A percentile compares a stretch with the other conserved stretches of the same genome.
Evolutionary conservation across 2,797 vertebrate genomes (phyloP).

Genomic region (Typhlichthys subterraneus): DNA sequence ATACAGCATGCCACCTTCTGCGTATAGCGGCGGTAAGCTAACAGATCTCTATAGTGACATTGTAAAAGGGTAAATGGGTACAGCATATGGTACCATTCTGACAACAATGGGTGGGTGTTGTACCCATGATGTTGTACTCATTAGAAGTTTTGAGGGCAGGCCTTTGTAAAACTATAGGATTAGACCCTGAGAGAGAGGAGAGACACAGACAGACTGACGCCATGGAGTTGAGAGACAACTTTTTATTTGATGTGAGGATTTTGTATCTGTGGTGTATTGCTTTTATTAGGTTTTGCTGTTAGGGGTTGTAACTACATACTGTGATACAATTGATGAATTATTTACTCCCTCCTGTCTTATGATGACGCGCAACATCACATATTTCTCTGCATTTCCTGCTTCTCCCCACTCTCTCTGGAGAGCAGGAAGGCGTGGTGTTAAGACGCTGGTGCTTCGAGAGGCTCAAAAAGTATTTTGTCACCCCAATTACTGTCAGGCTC

Average conservation of each 20-base stretch:
- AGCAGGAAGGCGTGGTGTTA: constrained; percentile 7
- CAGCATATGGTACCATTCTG: constrained; percentile 33
- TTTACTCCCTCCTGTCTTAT: constrained; percentile 63
- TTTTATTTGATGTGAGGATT: constrained; percentile 65
- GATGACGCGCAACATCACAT: constrained; percentile 44
- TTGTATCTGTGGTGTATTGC: constrained; percentile 64
- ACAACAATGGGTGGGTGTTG: constrained; percentile 26
- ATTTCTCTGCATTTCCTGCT: constrained; percentile 38
- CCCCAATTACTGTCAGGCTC: constrained; percentile 63
- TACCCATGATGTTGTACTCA: constrained; percentile 34
- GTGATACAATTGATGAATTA: constrained; percentile 75
- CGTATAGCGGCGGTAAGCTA: constrained; percentile 50
- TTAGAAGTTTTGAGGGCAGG: constrained; percentile 45
- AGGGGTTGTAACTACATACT: constrained; percentile 62
- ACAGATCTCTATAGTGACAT: constrained; percentile 33
- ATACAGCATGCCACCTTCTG: constrained; percentile 45
- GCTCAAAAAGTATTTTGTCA: constrained; percentile 63
- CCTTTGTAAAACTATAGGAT: constrained; percentile 44
- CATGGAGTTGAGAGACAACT: constrained; percentile 32
- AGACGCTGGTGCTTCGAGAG: constrained; percentile 41
- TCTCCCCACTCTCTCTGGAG: constrained; percentile 43
- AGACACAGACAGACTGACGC: constrained; percentile 43
- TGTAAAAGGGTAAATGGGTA: constrained; percentile 46
- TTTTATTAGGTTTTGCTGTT: constrained; percentile 75
- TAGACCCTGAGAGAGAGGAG: constrained; percentile 45